phyloP scores from a whole-genome alignment of 2,113 vertebrate species.

The Dipodomys ordii region DNA sequence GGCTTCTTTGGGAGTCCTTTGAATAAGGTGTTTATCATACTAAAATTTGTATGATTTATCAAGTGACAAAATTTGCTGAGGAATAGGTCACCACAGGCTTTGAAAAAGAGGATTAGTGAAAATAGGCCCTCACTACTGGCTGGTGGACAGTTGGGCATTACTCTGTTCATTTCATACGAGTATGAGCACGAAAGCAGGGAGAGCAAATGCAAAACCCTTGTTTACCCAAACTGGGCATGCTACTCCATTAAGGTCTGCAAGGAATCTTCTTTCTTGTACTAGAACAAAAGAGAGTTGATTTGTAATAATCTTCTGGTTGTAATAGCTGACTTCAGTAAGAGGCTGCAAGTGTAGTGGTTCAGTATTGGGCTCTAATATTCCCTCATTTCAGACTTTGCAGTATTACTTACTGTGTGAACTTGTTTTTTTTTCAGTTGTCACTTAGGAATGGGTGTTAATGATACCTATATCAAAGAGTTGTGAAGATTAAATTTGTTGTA shows the following conservation, averaged over 20 bases:
- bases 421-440: conserved; percentile 27
- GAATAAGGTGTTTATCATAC: not conserved
- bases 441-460: not conserved
- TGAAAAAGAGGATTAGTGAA: not conserved
- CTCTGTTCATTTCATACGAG: not conserved
- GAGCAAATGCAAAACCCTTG: not conserved
- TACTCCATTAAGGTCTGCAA: not conserved
- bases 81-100: not conserved
- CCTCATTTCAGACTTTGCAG: conserved; percentile 12
- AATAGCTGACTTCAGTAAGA: conserved; percentile 14
- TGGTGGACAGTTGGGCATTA: not conserved
- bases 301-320: conserved; percentile 14
- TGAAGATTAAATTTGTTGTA: conserved; percentile 20
- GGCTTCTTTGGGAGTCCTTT: not conserved
- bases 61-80: not conserved
- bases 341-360: not conserved
- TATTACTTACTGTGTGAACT: not conserved
- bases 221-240: not conserved
- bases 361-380: not conserved
- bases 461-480: not conserved
- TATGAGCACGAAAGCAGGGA: not conserved
- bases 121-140: not conserved
- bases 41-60: not conserved
- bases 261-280: conserved; percentile 23
- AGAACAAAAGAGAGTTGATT: not conserved